Base-by-base conservation (phyloP, 2,797 vertebrate species). In the Schizopygopsis malacanthus region DNA sequence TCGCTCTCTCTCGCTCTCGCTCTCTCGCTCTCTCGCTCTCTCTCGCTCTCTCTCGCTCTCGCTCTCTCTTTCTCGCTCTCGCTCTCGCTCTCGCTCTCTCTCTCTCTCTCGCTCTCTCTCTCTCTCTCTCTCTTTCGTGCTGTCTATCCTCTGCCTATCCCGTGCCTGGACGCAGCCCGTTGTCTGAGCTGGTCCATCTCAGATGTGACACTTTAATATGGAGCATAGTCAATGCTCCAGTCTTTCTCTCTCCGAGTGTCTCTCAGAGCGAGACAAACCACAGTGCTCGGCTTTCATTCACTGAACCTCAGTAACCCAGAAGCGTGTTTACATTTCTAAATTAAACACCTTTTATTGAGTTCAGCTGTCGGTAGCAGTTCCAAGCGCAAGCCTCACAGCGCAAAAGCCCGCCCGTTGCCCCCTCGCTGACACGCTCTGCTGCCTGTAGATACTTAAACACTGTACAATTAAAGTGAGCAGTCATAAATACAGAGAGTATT, bases 271-370 rank as follows among this genome's bases (percentile, higher is more conserved):
- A 72, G 73, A 87, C 79, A 82, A 79, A 80, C 83, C 83, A 85
- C 79, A 89, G 77, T 82, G 88, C 84, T 86, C 72, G 20, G 45
- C 76, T 89, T 89, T 89, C 84, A 82, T 50, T 77, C 67, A 25
- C 73, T 75, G 81, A 85, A 59, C 84, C 87, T 92, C 83, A 84
- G 91, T 91, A 87, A 9, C 87, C 86, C 82, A 77, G 87, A 86
- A 91, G 92, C 91, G 88, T 94, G 94, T 95, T 95, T 94, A 94
- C 91, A 92, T 88, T 92, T 92, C 92, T 94, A 93, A 93, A 93
- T 95, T 92, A 93, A 95, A 95, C 92, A 89, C 91, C 90, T 93
- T 95, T 94, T 94, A 94, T 94, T 93, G 91, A 93, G 89, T 90
- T 91, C 90, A 43, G 86, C 88, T 81, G 69, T 85, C 84, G 33